Evolutionary conservation across 35 echinoderm and acorn worm species (phyloP).

Genomic region (Amphiura filiformis): DNA sequence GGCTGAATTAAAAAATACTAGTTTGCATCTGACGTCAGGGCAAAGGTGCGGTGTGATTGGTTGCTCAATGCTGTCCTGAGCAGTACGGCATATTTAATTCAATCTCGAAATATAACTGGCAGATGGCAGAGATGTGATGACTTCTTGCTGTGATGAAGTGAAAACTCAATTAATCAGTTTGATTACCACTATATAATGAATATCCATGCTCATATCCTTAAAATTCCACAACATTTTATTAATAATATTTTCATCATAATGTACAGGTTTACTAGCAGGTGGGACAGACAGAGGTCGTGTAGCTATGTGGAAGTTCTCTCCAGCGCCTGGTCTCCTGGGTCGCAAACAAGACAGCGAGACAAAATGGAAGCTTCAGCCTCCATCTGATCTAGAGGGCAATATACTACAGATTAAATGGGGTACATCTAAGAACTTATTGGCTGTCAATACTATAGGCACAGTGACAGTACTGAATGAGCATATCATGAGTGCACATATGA

Average conservation of each 20-base stretch:
- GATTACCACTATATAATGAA: background rate
- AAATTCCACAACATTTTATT: slow-evolving; percentile 83
- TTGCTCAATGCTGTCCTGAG: too few species aligned
- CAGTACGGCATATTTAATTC: too few species aligned
- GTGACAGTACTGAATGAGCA: slow-evolving; percentile 65
- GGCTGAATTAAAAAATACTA: too few species aligned
- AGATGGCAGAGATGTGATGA: too few species aligned
- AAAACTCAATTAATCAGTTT: too few species aligned
- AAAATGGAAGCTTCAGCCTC: slow-evolving; percentile 88
- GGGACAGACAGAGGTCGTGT: slow-evolving; percentile 80
- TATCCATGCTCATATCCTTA: background rate
- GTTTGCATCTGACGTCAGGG: too few species aligned
- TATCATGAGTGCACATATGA: slow-evolving; percentile 85
- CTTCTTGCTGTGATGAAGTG: too few species aligned
- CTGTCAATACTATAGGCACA: slow-evolving; percentile 52
- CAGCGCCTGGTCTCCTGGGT: slow-evolving; percentile 40
- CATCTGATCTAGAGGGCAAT: slow-evolving; percentile 66
- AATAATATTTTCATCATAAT: too few species aligned
- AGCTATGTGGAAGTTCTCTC: slow-evolving; percentile 85
- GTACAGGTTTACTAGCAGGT: slow-evolving; percentile 68
- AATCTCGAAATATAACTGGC: too few species aligned
- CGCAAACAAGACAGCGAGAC: slow-evolving; percentile 80
- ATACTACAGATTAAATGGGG: slow-evolving; percentile 89
- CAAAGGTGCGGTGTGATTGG: too few species aligned
- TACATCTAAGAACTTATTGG: slow-evolving; percentile 54